phyloP scores from a whole-genome alignment of 2,113 vertebrate genomes.

The Emydura subglobosa region DNA sequence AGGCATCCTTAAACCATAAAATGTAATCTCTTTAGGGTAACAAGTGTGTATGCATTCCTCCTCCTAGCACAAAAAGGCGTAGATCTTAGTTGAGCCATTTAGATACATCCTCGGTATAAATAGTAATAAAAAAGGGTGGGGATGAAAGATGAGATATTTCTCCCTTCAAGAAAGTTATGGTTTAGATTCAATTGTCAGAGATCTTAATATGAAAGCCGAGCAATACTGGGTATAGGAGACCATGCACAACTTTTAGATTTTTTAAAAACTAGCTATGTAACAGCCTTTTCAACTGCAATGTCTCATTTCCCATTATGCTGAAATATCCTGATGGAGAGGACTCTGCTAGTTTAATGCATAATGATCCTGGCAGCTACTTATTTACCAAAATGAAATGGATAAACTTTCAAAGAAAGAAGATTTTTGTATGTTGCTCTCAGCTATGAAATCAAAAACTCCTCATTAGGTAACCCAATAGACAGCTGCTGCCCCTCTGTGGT shows the following conservation, averaged over 20 bases:
- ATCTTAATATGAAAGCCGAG: neutral
- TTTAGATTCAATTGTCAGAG: neutral
- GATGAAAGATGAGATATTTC: neutral
- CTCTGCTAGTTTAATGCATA: neutral
- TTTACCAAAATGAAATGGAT: neutral
- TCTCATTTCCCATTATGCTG: neutral
- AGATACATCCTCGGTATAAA: neutral
- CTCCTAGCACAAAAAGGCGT: neutral
- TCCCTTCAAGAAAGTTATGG: neutral
- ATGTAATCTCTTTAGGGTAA: neutral
- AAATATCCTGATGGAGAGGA: neutral
- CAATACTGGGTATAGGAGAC: neutral
- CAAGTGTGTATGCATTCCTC: neutral
- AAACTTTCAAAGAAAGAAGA: neutral
- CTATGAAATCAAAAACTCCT: neutral
- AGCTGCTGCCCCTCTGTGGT: slow-evolving; percentile 64
- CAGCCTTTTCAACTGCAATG: neutral
- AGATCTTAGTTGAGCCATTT: neutral
- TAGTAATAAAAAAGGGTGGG: neutral
- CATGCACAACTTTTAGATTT: neutral
- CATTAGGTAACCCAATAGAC: neutral
- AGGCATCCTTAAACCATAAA: neutral
- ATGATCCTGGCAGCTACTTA: neutral
- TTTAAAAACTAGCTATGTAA: neutral
- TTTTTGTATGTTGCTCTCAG: neutral